Evolutionary conservation across 2,113 vertebrate genomes (phyloP), one percentile per base, ranked within the genome.

Genomic region (Seriola quinqueradiata): DNA sequence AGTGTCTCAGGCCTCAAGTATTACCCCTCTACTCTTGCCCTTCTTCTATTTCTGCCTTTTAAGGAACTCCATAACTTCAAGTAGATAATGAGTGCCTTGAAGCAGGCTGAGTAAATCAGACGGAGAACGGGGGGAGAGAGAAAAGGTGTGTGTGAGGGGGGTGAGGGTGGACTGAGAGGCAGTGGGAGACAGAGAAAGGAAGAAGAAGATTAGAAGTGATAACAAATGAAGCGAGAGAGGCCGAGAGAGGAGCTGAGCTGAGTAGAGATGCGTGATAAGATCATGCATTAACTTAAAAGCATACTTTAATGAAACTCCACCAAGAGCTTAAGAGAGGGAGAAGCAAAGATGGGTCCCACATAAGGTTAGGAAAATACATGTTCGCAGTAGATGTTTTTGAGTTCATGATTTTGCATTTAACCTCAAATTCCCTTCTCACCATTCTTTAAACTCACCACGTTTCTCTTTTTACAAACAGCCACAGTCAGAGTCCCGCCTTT

Each of bases 21-120:
- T 82, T 84, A 82, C 68, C 64, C 75, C 64, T 70, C 80, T 83
- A 63, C 80, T 76, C 77, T 81, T 5, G 48, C 50, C 52, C 82
- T 68, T 90, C 85, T 91, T 89, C 92, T 86, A 78, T 93, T 94
- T 91, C 92, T 94, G 77, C 93, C 93, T 93, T 94, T 95, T 94
- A 94, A 89, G 89, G 92, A 86, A 68, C 85, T 86, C 81, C 87
- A 77, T 73, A 87, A 85, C 84, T 81, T 91, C 80, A 91, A 91
- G 90, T 85, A 90, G 92, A 91, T 94, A 93, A 94, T 94, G 90
- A 93, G 87, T 87, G 90, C 90, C 92, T 93, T 42, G 67, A 82
- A 93, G 92, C 84, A 83, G 84, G 65, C 77, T 17, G 79, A 84
- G 81, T 86, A 90, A 92, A 90, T 90, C 89, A 86, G 65, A 64